Percentiles rank a stretch among this genome's conserved stretches.
Evolutionary conservation across 2,888 invertebrate genomes (phyloP).

Genomic region (Spisula subtruncata): DNA sequence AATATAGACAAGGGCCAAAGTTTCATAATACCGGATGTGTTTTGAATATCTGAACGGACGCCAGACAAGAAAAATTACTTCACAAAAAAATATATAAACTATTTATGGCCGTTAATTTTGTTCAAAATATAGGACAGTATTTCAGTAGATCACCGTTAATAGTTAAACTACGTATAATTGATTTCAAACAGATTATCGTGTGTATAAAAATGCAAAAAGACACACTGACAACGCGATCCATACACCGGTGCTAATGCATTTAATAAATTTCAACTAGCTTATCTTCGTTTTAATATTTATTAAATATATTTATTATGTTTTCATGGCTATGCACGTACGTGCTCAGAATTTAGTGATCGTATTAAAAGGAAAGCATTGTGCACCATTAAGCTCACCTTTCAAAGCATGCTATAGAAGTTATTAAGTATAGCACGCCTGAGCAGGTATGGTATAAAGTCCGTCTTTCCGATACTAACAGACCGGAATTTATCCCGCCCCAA

Average conservation of each 20-base stretch:
- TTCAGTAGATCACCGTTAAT: too few relatives aligned
- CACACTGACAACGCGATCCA: too few relatives aligned
- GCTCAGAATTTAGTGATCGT: background rate
- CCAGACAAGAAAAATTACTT: too few relatives aligned
- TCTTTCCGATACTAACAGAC: background rate
- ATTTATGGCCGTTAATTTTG: too few relatives aligned
- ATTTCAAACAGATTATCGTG: too few relatives aligned
- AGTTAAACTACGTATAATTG: too few relatives aligned
- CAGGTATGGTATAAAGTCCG: background rate
- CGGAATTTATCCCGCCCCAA: conserved; percentile 7
- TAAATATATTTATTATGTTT: background rate
- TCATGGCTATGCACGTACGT: background rate
- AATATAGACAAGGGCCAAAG: too few relatives aligned
- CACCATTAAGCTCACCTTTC: background rate
- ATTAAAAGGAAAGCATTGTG: background rate
- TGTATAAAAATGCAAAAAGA: too few relatives aligned
- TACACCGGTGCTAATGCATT: background rate
- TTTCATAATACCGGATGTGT: too few relatives aligned
- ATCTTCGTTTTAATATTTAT: conserved; percentile 6
- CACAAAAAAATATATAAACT: too few relatives aligned
- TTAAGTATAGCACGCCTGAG: background rate
- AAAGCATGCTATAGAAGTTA: background rate
- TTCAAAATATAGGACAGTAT: too few relatives aligned
- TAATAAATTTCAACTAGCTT: background rate
- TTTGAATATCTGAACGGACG: too few relatives aligned